Evolutionary conservation across 2,888 invertebrate species (phyloP), one percentile per base, ranked within the genome.

Genomic region (Mythimna ferrago): DNA sequence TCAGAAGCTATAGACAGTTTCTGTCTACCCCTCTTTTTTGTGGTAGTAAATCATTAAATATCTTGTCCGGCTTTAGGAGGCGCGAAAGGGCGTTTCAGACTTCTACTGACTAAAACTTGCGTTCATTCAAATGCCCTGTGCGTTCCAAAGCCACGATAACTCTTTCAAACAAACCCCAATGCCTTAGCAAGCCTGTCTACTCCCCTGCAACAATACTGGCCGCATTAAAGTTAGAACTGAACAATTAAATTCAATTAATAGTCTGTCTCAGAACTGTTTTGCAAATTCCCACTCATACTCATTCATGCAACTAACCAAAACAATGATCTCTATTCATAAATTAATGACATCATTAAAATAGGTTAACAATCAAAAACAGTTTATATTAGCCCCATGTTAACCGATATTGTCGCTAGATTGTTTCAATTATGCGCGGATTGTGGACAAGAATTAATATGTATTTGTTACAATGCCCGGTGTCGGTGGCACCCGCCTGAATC

Each of bases 381-480:
- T 89, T 86, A 90, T 90, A 92, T 92, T 91, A 90, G 88, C 85
- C 88, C 81, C 80, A 83, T 77, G 79, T 82, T 84, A 85, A 86
- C 89, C 86, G 82, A 88, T 88, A 87, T 89, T 87, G 86, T 86
- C 86, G 61, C 61, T 61, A 6, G 21, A 44, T 41, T 21, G 79
- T 89, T 91, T 88, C 86, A 91, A 91, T 89, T 88, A 89, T 83
- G 83, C 79, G 79, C 67, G 83, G 85, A 86, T 87, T 88, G 85
- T 77, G 83, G 81, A 69, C 71, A 63, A 73, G 80, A 89, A 89
- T 88, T 89, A 87, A 90, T 88, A 87, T 86, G 88, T 86, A 87
- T 89, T 89, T 88, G 86, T 86, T 82, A 84, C 88, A 84, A 82
- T 80, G 65, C 73, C 48, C 80, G 62, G 68, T 73, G 66, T 62